Evolutionary conservation across 2,113 vertebrate species (phyloP).

Genomic region (Nipponia nippon): DNA sequence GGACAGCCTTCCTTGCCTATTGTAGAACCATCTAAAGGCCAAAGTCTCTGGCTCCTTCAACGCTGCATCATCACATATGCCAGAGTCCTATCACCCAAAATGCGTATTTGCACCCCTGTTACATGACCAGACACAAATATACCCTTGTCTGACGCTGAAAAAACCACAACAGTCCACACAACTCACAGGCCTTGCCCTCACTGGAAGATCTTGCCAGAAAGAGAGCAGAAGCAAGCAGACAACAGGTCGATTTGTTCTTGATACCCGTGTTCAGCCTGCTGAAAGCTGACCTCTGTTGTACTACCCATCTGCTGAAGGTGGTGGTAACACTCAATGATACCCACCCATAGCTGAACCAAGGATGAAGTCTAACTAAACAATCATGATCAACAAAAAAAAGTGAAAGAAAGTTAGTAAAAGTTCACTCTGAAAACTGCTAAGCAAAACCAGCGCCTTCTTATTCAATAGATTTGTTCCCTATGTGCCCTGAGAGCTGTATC

Average conservation of each 20-base stretch:
- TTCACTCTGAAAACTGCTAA: background rate
- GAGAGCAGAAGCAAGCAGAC: background rate
- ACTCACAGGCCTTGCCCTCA: background rate
- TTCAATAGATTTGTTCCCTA: background rate
- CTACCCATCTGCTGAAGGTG: background rate
- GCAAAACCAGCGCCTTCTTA: background rate
- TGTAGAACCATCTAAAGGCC: background rate
- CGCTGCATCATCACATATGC: rapidly evolving
- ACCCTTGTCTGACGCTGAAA: background rate
- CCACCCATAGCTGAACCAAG: background rate
- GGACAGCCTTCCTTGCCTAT: background rate
- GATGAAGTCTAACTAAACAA: background rate
- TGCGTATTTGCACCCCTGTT: rapidly evolving
- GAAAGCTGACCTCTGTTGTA: background rate
- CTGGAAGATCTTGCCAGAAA: background rate
- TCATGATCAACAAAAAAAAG: background rate
- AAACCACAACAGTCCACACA: background rate
- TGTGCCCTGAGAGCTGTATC: background rate
- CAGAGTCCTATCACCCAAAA: background rate
- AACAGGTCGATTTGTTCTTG: background rate
- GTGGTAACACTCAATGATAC: background rate
- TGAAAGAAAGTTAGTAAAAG: background rate
- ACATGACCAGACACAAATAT: background rate
- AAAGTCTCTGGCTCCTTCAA: background rate
- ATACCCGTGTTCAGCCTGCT: background rate